These are phyloP conservation scores for Periophthalmus magnuspinnatus DNA, from an alignment of 2,797 vertebrate genomes.

Conservation along the genomic window DNA sequence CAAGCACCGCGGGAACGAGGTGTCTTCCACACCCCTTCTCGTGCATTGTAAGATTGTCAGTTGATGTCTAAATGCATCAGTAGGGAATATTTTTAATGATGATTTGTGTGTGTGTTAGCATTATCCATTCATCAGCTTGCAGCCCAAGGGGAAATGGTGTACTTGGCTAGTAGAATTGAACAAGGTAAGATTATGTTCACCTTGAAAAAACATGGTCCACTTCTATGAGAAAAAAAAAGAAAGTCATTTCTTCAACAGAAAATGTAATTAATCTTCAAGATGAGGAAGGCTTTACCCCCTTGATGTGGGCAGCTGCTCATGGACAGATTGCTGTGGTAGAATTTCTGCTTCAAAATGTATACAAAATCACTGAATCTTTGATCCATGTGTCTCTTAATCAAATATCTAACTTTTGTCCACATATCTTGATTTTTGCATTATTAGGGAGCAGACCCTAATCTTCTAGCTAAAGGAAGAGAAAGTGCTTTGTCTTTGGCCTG, in stretches of 20 bases:
- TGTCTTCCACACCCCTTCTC: conserved; percentile 94
- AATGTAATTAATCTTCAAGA: conserved; percentile 95
- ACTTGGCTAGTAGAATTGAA: conserved; percentile 93
- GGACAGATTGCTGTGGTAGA: conserved; percentile 98
- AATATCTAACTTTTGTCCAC: background rate
- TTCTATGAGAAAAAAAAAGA: no score
- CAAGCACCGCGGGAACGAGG: conserved; percentile 96
- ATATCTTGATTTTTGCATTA: background rate
- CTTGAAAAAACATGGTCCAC: background rate
- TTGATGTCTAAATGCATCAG: background rate
- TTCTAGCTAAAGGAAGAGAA: conserved; percentile 94
- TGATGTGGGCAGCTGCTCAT: conserved; percentile 99
- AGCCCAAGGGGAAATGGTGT: conserved; percentile 97
- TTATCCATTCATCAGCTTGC: conserved; percentile 96
- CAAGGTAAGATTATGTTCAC: conserved; percentile 81
- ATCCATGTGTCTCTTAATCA: background rate
- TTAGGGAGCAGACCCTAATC: conserved; percentile 92
- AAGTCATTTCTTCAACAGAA: conserved; percentile 79
- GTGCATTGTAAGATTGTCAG: conserved; percentile 87
- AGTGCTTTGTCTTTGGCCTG: conserved; percentile 94
- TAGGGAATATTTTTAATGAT: background rate
- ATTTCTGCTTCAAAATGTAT: conserved; percentile 96
- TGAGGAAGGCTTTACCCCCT: conserved; percentile 96
- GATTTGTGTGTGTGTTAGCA: conserved; percentile 68
- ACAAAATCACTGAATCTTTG: conserved; percentile 18